phyloP scores from a whole-genome alignment of 2,113 vertebrate species.

The Okapia johnstoni region DNA sequence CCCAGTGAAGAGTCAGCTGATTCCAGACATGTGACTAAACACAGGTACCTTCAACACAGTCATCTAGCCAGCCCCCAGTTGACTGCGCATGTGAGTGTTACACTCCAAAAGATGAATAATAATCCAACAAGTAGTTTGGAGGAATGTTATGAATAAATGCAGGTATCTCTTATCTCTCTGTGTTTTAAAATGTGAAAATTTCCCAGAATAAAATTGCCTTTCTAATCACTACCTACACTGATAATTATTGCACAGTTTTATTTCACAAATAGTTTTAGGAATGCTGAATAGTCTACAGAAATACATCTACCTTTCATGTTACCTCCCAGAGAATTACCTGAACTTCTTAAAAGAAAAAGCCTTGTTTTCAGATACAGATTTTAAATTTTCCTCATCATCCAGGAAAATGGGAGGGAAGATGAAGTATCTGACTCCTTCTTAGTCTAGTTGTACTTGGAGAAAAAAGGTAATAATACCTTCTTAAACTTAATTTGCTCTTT shows the following conservation, averaged over 20 bases:
- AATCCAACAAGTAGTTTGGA: neutral
- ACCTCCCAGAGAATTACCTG: neutral
- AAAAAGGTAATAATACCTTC: slow-evolving; percentile 36
- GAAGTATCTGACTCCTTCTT: neutral
- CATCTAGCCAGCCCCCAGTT: neutral
- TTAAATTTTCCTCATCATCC: slow-evolving; percentile 40
- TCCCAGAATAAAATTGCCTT: neutral
- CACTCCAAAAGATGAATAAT: neutral
- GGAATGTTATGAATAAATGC: neutral
- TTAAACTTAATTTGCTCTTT: slow-evolving; percentile 49
- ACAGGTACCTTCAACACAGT: neutral
- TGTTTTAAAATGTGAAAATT: slow-evolving; percentile 32
- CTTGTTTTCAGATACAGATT: slow-evolving; percentile 29
- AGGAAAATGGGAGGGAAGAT: slow-evolving; percentile 20
- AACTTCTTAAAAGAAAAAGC: slow-evolving; percentile 24
- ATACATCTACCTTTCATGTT: neutral
- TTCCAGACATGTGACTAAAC: neutral
- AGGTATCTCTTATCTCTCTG: neutral
- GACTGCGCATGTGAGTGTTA: neutral
- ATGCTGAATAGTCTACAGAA: neutral
- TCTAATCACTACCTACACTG: neutral
- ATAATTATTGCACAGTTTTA: neutral
- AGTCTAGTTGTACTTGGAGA: slow-evolving; percentile 30
- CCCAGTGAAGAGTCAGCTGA: neutral
- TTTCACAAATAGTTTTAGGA: neutral